A percentile compares a stretch with the other conserved stretches of the same genome.
These are phyloP conservation scores for Scaptomyza hsui DNA, from an alignment of 1,140 invertebrate genomes.

Conservation along the genomic window DNA sequence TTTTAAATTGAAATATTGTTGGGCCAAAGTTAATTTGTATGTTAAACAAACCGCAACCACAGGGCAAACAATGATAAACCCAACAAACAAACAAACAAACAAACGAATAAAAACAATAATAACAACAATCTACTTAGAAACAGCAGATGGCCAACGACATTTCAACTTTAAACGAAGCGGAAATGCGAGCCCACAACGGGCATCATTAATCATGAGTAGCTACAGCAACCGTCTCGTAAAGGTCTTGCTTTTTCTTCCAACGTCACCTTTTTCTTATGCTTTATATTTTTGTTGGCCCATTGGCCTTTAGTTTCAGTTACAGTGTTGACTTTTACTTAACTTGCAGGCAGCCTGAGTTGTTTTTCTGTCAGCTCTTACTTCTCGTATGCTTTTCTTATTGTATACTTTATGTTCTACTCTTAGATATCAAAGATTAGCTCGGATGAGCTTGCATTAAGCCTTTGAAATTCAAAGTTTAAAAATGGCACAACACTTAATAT, in stretches of 20 bases:
- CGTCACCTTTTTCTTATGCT: neutral
- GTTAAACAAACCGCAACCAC: conserved; percentile 71
- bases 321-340: conserved; percentile 39
- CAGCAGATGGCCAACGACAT: conserved; percentile 60
- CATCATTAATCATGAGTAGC: conserved; percentile 76
- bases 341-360: conserved; percentile 5
- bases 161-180: conserved; percentile 80
- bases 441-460: neutral
- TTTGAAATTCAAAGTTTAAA: neutral
- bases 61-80: conserved; percentile 57
- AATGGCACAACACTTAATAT: too few species aligned
- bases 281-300: conserved; percentile 1
- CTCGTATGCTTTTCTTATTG: conserved; percentile 5
- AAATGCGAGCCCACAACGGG: conserved; percentile 67
- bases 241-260: neutral
- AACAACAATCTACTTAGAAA: conserved; percentile 5
- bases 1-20: conserved; percentile 32
- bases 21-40: conserved; percentile 68
- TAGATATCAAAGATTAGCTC: conserved; percentile 1
- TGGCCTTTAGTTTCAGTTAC: conserved; percentile 29
- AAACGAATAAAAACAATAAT: conserved; percentile 7
- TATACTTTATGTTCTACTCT: neutral
- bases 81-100: neutral
- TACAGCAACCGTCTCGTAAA: conserved; percentile 18
- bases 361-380: conserved; percentile 12